These are phyloP conservation scores for Montipora efflorescens DNA, from an alignment of 64 coral and sea anemone genomes.

Conservation along the genomic window DNA sequence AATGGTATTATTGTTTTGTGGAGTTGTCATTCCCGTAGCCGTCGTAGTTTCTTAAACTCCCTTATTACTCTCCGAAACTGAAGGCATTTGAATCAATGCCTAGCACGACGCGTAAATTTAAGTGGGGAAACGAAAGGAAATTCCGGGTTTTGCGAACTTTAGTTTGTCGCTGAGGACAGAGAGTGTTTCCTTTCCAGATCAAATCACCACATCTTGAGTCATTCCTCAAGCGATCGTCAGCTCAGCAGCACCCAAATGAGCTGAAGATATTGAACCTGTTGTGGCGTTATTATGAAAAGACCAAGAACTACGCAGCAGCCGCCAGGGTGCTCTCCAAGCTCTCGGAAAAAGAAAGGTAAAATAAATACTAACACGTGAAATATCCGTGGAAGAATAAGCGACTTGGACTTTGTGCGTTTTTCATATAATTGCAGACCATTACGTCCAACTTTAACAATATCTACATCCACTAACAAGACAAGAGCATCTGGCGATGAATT, in stretches of 20 bases:
- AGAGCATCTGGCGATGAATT: too few species aligned
- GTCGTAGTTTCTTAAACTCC: too few species aligned
- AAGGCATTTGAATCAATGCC: too few species aligned
- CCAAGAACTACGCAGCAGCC: conserved; percentile 93
- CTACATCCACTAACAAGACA: too few species aligned
- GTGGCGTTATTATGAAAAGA: conserved; percentile 97
- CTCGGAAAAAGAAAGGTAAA: conserved; percentile 96
- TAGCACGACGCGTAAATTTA: too few species aligned
- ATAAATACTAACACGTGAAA: not conserved
- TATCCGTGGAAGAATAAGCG: not conserved
- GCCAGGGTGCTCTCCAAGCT: conserved; percentile 94
- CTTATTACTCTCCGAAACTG: too few species aligned
- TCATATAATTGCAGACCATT: too few species aligned
- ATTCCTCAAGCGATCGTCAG: conserved; percentile 66
- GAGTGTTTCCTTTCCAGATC: conserved; percentile 47
- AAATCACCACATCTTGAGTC: conserved; percentile 81
- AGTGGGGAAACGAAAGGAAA: too few species aligned
- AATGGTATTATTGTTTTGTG: too few species aligned
- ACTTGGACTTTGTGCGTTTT: not conserved
- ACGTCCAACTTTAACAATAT: too few species aligned
- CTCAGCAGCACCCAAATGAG: conserved; percentile 78
- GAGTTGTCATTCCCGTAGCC: too few species aligned
- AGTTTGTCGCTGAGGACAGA: not conserved
- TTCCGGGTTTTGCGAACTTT: too few species aligned
- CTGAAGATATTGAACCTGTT: conserved; percentile 88